Conservation (phyloP, 2,888 invertebrate genomes). For the Nyleta sp. region DNA sequence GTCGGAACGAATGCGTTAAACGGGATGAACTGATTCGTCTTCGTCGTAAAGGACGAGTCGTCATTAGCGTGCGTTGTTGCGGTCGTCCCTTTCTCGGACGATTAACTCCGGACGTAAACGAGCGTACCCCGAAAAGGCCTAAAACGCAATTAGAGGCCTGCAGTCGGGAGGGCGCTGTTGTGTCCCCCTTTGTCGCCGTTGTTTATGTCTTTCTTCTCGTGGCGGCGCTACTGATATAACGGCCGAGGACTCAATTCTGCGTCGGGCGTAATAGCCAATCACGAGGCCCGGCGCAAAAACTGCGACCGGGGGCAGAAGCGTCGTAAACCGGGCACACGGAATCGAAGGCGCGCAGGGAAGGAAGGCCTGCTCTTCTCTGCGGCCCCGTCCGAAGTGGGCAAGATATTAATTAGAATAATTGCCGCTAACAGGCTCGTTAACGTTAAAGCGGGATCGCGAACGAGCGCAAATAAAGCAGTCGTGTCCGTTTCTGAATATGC, state of each 20-base stretch:
- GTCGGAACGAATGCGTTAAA: constrained; percentile 56
- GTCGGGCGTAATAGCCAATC: constrained; percentile 81
- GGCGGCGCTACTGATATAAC: constrained; percentile 52
- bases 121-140: constrained; percentile 68
- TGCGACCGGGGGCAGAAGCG: constrained; percentile 68
- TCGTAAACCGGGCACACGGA: constrained; percentile 77
- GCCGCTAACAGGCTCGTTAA: constrained; percentile 82
- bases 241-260: constrained; percentile 75
- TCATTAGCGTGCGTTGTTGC: constrained; percentile 45
- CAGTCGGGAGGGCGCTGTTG: constrained; percentile 69
- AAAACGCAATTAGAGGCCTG: constrained; percentile 76
- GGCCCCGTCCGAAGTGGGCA: constrained; percentile 68
- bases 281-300: constrained; percentile 78
- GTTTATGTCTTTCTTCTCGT: constrained; percentile 45
- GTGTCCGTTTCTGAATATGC: constrained; percentile 78
- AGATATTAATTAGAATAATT: constrained; percentile 83
- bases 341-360: neutral
- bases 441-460: constrained; percentile 79
- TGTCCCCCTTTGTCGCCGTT: constrained; percentile 47
- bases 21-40: constrained; percentile 50
- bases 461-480: constrained; percentile 78
- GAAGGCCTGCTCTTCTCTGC: constrained; percentile 2
- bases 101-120: constrained; percentile 55
- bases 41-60: constrained; percentile 56
- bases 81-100: constrained; percentile 49